These are phyloP conservation scores for Engystomops pustulosus DNA, from an alignment of 2,113 vertebrate genomes.

Conservation along the genomic window DNA sequence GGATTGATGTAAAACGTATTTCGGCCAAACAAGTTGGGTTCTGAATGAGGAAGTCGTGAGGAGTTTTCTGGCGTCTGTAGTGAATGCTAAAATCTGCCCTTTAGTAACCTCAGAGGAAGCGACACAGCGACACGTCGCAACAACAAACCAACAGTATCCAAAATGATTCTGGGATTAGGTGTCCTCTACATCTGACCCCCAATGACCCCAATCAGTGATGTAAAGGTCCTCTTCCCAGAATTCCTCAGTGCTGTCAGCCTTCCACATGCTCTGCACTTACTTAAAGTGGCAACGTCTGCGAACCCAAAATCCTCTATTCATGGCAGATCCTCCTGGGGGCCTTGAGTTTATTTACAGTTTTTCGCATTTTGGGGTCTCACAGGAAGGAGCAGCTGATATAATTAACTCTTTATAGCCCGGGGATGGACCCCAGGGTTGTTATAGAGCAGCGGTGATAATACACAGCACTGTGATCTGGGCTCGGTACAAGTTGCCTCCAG, in stretches of 20 bases:
- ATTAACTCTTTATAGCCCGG: not conserved
- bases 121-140: not conserved
- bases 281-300: slow-evolving; percentile 34
- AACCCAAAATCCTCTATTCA: not conserved
- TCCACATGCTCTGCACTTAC: not conserved
- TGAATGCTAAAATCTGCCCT: not conserved
- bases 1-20: too few species aligned
- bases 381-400: not conserved
- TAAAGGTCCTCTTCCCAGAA: not conserved
- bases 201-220: not conserved
- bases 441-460: not conserved
- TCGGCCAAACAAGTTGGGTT: too few species aligned
- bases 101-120: not conserved
- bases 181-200: not conserved
- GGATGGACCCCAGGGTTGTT: not conserved
- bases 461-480: not conserved
- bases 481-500: not conserved
- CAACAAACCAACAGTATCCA: too few species aligned
- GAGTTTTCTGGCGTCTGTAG: not conserved
- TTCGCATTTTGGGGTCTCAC: not conserved
- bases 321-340: too few species aligned
- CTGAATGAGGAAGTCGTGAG: too few species aligned
- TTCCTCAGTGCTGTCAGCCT: not conserved
- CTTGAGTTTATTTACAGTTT: not conserved
- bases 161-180: not conserved